Conservation (phyloP, 2,888 invertebrate species). For the Tupiocoris notatus region DNA sequence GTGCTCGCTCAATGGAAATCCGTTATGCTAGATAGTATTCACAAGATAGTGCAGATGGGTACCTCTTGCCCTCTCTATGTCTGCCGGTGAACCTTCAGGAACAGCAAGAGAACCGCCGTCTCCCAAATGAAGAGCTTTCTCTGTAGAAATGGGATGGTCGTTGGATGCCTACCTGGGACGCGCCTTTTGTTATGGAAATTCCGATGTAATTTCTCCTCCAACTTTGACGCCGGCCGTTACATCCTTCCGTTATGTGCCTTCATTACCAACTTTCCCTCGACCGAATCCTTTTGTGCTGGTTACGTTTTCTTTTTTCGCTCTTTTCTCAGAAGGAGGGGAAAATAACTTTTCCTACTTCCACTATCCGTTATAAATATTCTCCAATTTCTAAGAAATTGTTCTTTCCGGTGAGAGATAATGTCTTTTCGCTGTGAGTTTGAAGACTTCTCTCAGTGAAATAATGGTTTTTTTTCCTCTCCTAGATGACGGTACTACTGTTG, state of each 20-base stretch:
- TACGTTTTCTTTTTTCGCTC: background rate
- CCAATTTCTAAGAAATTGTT: too few species aligned
- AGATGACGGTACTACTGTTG: too few species aligned
- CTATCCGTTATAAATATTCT: background rate
- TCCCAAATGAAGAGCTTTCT: constrained; percentile 26
- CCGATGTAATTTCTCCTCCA: constrained; percentile 32
- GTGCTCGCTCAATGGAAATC: constrained; percentile 22
- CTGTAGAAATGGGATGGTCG: background rate
- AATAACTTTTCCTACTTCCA: background rate
- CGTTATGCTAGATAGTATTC: constrained; percentile 32
- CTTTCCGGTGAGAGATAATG: too few species aligned
- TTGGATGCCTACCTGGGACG: constrained; percentile 3
- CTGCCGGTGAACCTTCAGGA: background rate
- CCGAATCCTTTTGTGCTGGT: constrained; percentile 23
- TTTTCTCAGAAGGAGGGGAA: background rate
- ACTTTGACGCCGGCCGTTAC: constrained; percentile 32
- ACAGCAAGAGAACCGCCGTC: background rate
- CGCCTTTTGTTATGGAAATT: constrained; percentile 34
- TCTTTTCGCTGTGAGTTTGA: too few species aligned
- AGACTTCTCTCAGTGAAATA: too few species aligned
- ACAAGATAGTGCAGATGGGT: background rate
- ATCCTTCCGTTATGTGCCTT: constrained; percentile 32
- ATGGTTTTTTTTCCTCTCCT: too few species aligned
- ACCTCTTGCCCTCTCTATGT: background rate
- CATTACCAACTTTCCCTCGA: constrained; percentile 12